These are phyloP conservation scores for Formica selysi DNA, from an alignment of 1,140 invertebrate species.

Conservation along the genomic window DNA sequence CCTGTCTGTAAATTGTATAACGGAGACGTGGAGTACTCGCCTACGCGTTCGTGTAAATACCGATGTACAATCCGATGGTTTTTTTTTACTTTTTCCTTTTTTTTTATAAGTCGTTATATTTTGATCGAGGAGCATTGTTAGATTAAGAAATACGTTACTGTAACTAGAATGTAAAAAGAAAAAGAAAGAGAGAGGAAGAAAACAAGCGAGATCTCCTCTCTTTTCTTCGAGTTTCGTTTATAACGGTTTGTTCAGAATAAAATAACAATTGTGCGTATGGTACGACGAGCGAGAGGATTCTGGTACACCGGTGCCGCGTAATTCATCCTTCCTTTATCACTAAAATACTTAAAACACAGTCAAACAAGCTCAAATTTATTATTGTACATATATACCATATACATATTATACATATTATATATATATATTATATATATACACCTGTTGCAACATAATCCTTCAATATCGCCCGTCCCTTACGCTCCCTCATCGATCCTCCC, in stretches of 20 bases:
- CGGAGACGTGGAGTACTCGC: conserved; percentile 23
- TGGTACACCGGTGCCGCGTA: conserved; percentile 60
- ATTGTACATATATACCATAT: conserved; percentile 86
- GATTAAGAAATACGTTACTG: conserved; percentile 58
- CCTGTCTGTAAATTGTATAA: conserved; percentile 73
- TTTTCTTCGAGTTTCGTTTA: conserved; percentile 66
- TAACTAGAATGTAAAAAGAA: conserved; percentile 56
- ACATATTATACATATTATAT: conserved; percentile 81
- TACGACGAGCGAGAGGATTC: conserved; percentile 50
- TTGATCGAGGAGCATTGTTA: conserved; percentile 67
- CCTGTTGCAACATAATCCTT: conserved; percentile 81
- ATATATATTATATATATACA: conserved; percentile 76
- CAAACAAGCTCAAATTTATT: conserved; percentile 86
- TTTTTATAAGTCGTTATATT: conserved; percentile 69
- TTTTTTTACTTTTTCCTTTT: conserved; percentile 38
- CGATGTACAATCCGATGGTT: conserved; percentile 78
- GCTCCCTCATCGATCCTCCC: conserved; percentile 75
- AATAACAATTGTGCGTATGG: conserved; percentile 55
- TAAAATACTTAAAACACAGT: conserved; percentile 83
- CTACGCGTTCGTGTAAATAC: conserved; percentile 75
- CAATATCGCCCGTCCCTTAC: conserved; percentile 80
- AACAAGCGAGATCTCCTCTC: conserved; percentile 11
- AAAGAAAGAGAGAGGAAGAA: conserved; percentile 37
- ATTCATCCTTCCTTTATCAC: conserved; percentile 83
- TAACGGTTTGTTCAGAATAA: conserved; percentile 57